Evolutionary conservation across 2,888 invertebrate genomes (phyloP), one percentile per base, ranked within the genome.

Genomic region (Thymelicus lineola): DNA sequence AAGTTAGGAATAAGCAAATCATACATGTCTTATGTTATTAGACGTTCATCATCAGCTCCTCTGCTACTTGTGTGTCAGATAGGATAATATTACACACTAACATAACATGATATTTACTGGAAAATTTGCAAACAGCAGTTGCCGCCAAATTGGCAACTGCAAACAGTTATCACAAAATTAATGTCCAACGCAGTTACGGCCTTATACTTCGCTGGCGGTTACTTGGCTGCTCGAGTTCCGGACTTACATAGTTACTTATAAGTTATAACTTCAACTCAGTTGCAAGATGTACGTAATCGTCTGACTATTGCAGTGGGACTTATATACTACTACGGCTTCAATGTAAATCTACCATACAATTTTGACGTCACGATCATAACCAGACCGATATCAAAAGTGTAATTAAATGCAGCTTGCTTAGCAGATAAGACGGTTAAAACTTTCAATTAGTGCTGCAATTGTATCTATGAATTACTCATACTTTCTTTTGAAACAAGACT

Each of bases 361-460:
- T 68, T 62, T 62, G 62, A 68, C 46, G 62, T 68, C 62, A 68
- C 68, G 68, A 68, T 38, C 45, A 55, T 62, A 36, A 61, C 45
- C 62, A 14, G 62, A 57, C 57, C 55, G 61, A 45, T 68, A 46
- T 42, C 35, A 46, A 57, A 62, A 57, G 68, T 57, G n/a, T 68
- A 68, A 62, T 68, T 68, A 68, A 68, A 36, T 62, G 46, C 62
- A 62, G 46, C 55, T 62, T 62, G 50, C 55, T 67, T 2, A 59
- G 61, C 35, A 14, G 48, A 48, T 42, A 53, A 83, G 81, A 85
- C 82, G 82, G 81, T 78, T 76, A 80, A 82, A 78, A 80, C 73
- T 75, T 65, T 78, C 79, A 79, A 81, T 84, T 77, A 75, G 83
- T 79, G 80, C 83, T 85, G 83, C 81, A 83, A 85, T 48, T 20